A percentile compares a stretch with the other conserved stretches of the same genome.
Evolutionary conservation across 1,140 invertebrate species (phyloP).

Genomic region (Aporrectodea caliginosa): DNA sequence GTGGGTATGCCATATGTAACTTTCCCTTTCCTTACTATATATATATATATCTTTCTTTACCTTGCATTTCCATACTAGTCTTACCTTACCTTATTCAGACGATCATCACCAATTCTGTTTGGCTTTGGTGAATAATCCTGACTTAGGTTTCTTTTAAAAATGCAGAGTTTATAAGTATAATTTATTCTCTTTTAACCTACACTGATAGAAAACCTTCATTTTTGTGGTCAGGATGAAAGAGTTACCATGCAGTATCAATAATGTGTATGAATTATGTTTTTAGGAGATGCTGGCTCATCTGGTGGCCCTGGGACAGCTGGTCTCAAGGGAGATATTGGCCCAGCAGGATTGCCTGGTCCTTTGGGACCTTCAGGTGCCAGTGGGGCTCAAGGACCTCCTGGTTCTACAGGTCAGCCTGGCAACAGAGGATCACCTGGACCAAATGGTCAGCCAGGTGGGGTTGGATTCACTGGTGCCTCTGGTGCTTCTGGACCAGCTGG

Average conservation of each 20-base stretch:
- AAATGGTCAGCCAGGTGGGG: conserved; percentile 1
- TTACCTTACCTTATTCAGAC: too few relatives aligned
- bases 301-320: conserved; percentile 8
- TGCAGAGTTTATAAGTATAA: too few relatives aligned
- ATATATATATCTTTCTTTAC: too few relatives aligned
- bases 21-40: too few relatives aligned
- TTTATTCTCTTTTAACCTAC: too few relatives aligned
- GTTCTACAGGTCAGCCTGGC: conserved; percentile 9
- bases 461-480: conserved; percentile 10
- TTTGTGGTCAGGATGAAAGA: conserved; percentile 5
- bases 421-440: conserved; percentile 9
- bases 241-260: not conserved
- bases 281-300: conserved; percentile 16
- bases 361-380: conserved; percentile 2
- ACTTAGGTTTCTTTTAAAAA: too few relatives aligned
- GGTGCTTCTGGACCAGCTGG: conserved; percentile 11
- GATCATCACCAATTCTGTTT: too few relatives aligned
- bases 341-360: conserved; percentile 3
- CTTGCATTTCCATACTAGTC: too few relatives aligned
- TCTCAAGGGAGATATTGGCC: not conserved
- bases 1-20: too few relatives aligned
- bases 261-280: not conserved
- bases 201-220: too few relatives aligned
- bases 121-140: too few relatives aligned
- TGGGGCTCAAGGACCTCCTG: conserved; percentile 13